These are phyloP conservation scores for Formica aserva DNA, from an alignment of 2,888 invertebrate species.

Conservation along the genomic window DNA sequence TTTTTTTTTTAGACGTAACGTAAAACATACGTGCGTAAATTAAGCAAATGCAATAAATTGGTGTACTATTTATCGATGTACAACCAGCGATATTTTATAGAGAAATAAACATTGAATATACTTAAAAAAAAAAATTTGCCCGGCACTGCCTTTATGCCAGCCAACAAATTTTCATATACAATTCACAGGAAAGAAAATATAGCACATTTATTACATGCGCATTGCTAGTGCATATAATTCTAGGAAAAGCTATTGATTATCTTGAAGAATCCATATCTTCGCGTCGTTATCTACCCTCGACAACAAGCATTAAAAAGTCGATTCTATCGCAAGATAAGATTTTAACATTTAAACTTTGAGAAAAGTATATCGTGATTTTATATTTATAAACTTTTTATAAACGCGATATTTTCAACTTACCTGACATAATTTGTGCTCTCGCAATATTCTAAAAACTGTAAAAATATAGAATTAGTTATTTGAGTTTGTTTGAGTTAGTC, in stretches of 20 bases:
- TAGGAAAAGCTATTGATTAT: not conserved
- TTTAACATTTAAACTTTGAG: not conserved
- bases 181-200: not conserved
- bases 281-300: not conserved
- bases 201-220: not conserved
- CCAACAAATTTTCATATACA: not conserved
- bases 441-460: not conserved
- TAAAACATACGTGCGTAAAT: constrained; percentile 2
- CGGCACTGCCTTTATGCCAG: not conserved
- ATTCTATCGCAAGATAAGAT: not conserved
- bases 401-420: not conserved
- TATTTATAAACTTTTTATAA: not conserved
- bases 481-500: not conserved
- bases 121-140: not conserved
- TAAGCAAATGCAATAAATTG: constrained; percentile 35
- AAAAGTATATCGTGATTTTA: not conserved
- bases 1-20: not conserved
- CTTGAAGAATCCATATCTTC: not conserved
- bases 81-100: constrained; percentile 31
- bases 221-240: not conserved
- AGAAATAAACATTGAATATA: constrained; percentile 36
- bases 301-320: not conserved
- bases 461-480: not conserved
- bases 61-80: constrained; percentile 32
- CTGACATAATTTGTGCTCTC: not conserved